Percentiles rank a stretch among this genome's conserved stretches.
Conservation (phyloP, 2,797 vertebrate species). For the Bucorvus abyssinicus region DNA sequence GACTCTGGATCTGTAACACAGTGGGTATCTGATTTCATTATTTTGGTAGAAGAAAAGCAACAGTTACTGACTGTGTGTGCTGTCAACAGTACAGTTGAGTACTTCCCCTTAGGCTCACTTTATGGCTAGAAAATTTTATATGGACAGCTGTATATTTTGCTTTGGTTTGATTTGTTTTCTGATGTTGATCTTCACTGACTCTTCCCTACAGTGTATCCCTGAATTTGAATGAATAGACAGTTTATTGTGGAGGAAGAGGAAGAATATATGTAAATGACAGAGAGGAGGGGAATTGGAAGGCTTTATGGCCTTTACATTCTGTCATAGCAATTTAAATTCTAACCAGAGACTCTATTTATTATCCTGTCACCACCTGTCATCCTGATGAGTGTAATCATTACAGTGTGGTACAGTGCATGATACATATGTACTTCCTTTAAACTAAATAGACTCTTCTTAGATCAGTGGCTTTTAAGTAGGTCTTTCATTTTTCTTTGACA, state of each 20-base stretch:
- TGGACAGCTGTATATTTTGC: neutral
- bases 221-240: neutral
- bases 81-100: neutral
- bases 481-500: neutral
- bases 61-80: neutral
- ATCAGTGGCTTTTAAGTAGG: neutral
- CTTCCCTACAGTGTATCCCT: neutral
- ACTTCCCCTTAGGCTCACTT: neutral
- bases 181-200: neutral
- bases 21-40: neutral
- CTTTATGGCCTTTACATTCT: neutral
- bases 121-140: neutral
- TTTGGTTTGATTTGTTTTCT: neutral
- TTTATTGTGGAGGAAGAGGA: neutral
- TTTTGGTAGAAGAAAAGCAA: neutral
- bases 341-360: slow-evolving; percentile 20
- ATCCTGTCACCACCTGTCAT: slow-evolving; percentile 7
- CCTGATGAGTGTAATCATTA: slow-evolving; percentile 23
- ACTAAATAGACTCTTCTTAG: neutral
- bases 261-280: neutral
- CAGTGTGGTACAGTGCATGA: neutral
- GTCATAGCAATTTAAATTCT: neutral
- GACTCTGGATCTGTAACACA: neutral
- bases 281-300: neutral
- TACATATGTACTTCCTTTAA: neutral